Evolutionary conservation across 2,113 vertebrate genomes (phyloP), one percentile per base, ranked within the genome.

Genomic region (Natator depressus): DNA sequence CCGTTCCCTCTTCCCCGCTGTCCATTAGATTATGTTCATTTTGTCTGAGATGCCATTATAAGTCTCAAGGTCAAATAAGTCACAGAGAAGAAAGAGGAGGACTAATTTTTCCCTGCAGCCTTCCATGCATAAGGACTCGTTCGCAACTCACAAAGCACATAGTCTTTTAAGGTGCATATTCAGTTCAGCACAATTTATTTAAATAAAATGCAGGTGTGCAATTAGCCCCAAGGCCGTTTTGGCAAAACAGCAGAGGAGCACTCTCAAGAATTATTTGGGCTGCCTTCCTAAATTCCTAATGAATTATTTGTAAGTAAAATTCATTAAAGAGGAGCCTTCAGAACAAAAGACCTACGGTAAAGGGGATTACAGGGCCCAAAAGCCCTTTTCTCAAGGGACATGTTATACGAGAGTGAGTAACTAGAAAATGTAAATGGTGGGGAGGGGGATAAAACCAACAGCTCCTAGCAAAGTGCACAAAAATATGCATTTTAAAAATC

Each of bases 11-110:
- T 98, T 98, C 98, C 98, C 98, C 75, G 97, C 98, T 98, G 98
- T 98, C 98, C 98, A 97, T 98, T 98, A 98, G 98, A 98, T 98
- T 98, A 98, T 98, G 98, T 98, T 98, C 98, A 98, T 98, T 98
- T 98, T 98, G 98, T 98, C 98, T 98, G 98, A 98, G 98, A 98
- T 98, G 98, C 97, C 98, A 98, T 98, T 98, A 98, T 97, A 98
- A 98, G 98, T 98, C 98, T 98, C 98, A 98, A 99, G 98, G 98
- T 98, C 98, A 98, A 98, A 98, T 93, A 97, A 98, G 98, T 98
- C 98, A 98, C 82, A 89, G 91, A 93, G 86, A 98, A 98, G 98
- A 97, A 98, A 98, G 94, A 97, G 93, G 91, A 96, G 97, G 95
- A 96, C 97, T 98, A 98, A 97, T 97, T 98, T 98, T 95, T 94